Evolutionary conservation across 2,797 vertebrate genomes (phyloP), one percentile per base, ranked within the genome.

Genomic region (Streptopelia turtur): DNA sequence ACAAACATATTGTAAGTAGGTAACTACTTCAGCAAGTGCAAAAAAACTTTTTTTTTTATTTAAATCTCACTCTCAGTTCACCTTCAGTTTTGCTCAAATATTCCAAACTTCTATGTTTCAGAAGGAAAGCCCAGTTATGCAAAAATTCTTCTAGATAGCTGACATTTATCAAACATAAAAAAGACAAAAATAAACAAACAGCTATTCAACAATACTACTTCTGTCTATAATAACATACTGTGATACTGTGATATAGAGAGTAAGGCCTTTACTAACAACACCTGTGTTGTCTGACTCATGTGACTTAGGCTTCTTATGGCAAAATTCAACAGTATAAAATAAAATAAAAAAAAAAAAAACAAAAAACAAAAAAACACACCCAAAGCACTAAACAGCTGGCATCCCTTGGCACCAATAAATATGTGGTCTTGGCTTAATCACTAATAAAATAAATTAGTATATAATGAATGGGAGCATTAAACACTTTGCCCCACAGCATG

Each of bases 371-470:
- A 70, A 22, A 20, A 21, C 47, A 47, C 49, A 76, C 50, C 33
- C 30, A 80, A 79, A 86, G 27, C 55, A 85, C 61, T 60, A 79
- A 94, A 86, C 80, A 89, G 77, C 76, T 93, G 60, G 49, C 22
- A 88, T 88, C 72, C 74, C 69, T 55, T 57, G 61, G 24, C 50
- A 81, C 27, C 50, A 93, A 82, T 82, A 95, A 91, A 83, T 91
- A 90, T 3, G 11, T 82, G 74, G 65, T 90, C 85, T 86, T 89
- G 31, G 13, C 33, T 86, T 95, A 90, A 92, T 87, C 70, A 92
- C 50, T 92, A 89, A 96, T 81, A 84, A 87, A 83, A 93, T 7
- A 90, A 87, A 88, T 71, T 37, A 89, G 27, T 82, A 76, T 66
- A 92, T 87, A 90, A 92, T 79, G 41, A 93, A 92, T 56, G 15